Evolutionary conservation across 2,113 vertebrate genomes (phyloP).

Genomic region (Corydoras maculifer): DNA sequence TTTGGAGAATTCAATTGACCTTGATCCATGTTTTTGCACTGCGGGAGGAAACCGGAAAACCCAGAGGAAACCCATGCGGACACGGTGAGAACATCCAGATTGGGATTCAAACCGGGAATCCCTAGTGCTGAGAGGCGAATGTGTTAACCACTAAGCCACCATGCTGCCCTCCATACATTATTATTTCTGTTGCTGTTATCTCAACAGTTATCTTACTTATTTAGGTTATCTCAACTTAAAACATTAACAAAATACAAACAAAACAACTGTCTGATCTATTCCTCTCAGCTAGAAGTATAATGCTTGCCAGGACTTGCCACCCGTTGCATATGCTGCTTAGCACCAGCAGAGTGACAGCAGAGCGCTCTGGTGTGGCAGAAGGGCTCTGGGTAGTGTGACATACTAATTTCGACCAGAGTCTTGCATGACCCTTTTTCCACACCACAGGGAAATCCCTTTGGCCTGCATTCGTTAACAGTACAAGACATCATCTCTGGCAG

Average conservation of each 20-base stretch:
- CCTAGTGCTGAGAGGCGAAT: too few relatives aligned
- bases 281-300: neutral
- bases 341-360: constrained; percentile 14
- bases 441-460: constrained; percentile 6
- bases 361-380: constrained; percentile 6
- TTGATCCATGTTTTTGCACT: too few relatives aligned
- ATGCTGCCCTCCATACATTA: too few relatives aligned
- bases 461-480: neutral
- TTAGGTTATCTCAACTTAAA: too few relatives aligned
- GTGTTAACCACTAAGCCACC: too few relatives aligned
- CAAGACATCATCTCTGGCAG: constrained; percentile 11
- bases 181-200: too few relatives aligned
- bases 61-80: too few relatives aligned
- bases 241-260: neutral
- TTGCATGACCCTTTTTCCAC: neutral
- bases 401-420: neutral
- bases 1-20: too few relatives aligned
- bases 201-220: too few relatives aligned
- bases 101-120: too few relatives aligned
- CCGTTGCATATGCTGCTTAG: constrained; percentile 4
- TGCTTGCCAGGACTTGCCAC: constrained; percentile 1
- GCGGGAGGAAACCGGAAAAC: too few relatives aligned
- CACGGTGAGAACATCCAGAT: too few relatives aligned
- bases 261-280: neutral
- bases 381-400: constrained; percentile 4